Evolutionary conservation across 2,797 vertebrate genomes (phyloP).

Genomic region (Muscicapa striata): DNA sequence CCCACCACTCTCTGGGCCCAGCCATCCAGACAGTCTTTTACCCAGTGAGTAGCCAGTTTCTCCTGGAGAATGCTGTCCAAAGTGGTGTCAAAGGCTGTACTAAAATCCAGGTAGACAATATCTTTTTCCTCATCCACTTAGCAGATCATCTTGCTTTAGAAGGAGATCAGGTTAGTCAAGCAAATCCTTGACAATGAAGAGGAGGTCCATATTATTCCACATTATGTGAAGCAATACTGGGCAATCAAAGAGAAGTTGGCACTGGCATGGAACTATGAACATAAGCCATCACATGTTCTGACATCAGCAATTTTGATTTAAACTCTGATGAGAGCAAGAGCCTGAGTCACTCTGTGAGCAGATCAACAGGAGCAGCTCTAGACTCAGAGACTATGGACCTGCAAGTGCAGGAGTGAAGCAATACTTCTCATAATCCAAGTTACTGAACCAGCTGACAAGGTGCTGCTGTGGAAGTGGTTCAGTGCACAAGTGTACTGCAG

Average conservation of each 20-base stretch:
- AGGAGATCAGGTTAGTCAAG: not conserved
- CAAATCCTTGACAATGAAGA: not conserved
- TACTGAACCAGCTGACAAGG: not conserved
- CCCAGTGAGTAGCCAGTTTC: not conserved
- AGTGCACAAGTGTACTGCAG: not conserved
- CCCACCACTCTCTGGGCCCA: not conserved
- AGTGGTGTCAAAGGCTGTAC: not conserved
- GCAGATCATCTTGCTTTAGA: not conserved
- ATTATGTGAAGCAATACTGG: not conserved
- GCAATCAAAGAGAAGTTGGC: not conserved
- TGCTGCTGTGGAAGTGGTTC: not conserved
- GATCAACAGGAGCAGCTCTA: not conserved
- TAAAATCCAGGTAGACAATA: not conserved
- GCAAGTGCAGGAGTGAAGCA: not conserved
- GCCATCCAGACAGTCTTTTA: not conserved
- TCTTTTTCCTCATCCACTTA: not conserved
- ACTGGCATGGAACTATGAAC: not conserved
- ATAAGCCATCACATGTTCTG: not conserved
- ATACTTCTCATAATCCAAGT: not conserved
- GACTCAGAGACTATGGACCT: not conserved
- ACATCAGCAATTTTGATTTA: conserved; percentile 3
- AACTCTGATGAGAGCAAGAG: not conserved
- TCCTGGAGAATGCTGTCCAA: not conserved
- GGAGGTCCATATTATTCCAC: not conserved
- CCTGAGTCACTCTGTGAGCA: not conserved